Base-by-base conservation (phyloP, 2,113 vertebrate species). In the Mandrillus leucophaeus region DNA sequence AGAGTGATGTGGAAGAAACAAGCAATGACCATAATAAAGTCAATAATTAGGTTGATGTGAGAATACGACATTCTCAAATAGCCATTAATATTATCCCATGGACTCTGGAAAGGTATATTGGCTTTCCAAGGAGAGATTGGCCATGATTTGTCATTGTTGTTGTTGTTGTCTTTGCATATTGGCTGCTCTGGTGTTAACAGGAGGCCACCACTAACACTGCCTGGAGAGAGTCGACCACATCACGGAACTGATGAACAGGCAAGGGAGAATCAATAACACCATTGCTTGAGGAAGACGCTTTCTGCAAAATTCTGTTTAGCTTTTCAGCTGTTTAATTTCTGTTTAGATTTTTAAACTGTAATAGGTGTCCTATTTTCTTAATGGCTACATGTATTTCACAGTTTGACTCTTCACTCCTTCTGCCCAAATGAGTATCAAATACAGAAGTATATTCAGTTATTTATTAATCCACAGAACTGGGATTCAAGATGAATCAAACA, bases 1-100 rank as follows among this genome's bases (percentile, higher is more conserved):
- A 6, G 6, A 84, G 5, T 8, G 2, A 1, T 0, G 9, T 59
- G 4, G 6, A 80, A 50, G 14, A 12, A 16, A 23, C 0, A 1
- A 55, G 11, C 35, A 75, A 20, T 5, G 17, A 11, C 3, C 13
- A 57, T 0, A 38, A 27, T 57, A 45, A 35, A 52, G 25, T 18
- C 35, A 16, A 8, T 2, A 18, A 52, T 20, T 12, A n/a, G 2
- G 40, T 8, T 43, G 64, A 4, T 8, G 5, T 3, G 32, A 8
- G 10, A 1, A 8, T 7, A 1, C 20, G 32, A 3, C 6, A 17
- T 25, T 10, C 14, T 88, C 40, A 57, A 27, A 10, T 1, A 32
- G 35, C n/a, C 66, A 35, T 35, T 68, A 27, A 64, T 30, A 64
- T 6, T 12, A 25, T 3, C 0, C 1, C 0, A 3, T 4, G 20